phyloP scores from a whole-genome alignment of 2,888 invertebrate genomes.

The Anthrax anthrax region DNA sequence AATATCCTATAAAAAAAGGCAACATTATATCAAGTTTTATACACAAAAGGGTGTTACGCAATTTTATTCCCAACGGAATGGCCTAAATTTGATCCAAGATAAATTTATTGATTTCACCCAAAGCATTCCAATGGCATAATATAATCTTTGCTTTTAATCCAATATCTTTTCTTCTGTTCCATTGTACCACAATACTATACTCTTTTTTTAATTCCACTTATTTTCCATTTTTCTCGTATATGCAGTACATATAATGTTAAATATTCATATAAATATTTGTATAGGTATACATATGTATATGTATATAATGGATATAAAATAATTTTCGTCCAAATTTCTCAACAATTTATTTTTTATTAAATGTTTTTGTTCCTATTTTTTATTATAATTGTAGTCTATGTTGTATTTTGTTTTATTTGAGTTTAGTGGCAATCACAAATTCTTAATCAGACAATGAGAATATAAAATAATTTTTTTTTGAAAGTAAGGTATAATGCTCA shows the following conservation, averaged over 20 bases:
- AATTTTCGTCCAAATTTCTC: too few species aligned
- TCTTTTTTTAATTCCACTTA: not conserved
- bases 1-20: not conserved
- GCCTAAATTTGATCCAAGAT: slow-evolving; percentile 13
- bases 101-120: slow-evolving; percentile 13
- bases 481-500: not conserved
- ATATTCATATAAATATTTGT: too few species aligned
- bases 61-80: slow-evolving; percentile 9
- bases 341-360: not conserved
- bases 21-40: slow-evolving; percentile 4
- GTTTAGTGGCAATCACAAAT: not conserved
- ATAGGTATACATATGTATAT: too few species aligned
- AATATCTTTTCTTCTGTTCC: not conserved
- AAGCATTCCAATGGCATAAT: slow-evolving; percentile 8
- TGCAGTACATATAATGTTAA: too few species aligned
- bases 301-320: too few species aligned
- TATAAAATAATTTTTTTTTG: not conserved
- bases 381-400: slow-evolving; percentile 1
- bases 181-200: not conserved
- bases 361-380: not conserved
- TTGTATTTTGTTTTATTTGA: slow-evolving; percentile 1
- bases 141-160: slow-evolving; percentile 4
- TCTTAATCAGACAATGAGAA: not conserved
- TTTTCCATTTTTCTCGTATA: not conserved
- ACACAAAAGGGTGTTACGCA: slow-evolving; percentile 7